Base-by-base conservation (phyloP, 2,113 vertebrate species). In the Notothenia coriiceps region DNA sequence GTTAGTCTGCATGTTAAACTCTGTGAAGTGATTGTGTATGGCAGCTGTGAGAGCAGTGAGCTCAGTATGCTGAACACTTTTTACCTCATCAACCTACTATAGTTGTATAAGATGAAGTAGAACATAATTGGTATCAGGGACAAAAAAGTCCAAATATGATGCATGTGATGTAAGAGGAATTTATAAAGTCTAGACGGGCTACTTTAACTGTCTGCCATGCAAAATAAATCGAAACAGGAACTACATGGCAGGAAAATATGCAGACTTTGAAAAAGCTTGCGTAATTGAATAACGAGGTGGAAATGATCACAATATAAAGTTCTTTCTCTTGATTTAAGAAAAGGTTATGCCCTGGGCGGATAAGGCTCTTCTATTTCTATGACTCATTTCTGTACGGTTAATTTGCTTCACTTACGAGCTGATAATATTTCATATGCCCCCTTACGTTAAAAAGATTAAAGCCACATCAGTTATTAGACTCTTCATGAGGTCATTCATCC, bases 271-370 rank as follows among this genome's bases (percentile, higher is more conserved):
- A 82, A 82, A 86, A 43, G 68, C 74, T 82, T 57, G 25, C 33
- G 64, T 90, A 88, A 91, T 84, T 93, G 87, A 69, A 91, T 90
- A 88, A 94, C 61, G 50, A 91, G 77, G 87, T 86, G 88, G 91
- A 94, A 94, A 93, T 89, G 69, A 89, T 91, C 77, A 79, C 72
- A 82, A 86, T 70, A 74, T 84, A 46, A 91, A 83, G 79, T 47
- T 50, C 51, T 82, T 77, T 62, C 55, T 57, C 60, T 78, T 85
- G 63, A 88, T 68, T 67, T 82, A 88, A 51, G 15, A 13, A 75
- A 61, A 80, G 70, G 80, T 79, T 76, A 72, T 74, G 44, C 66
- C 47, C 67, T 62, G 49, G 57, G 74, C 63, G 65, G 79, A 82
- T 76, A 72, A 85, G 80, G 76, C 77, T 88, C 66, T 54, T 54